Percentiles rank a stretch among this genome's conserved stretches.
Conservation (phyloP, 2,113 vertebrate genomes). For the Ochotona curzoniae region DNA sequence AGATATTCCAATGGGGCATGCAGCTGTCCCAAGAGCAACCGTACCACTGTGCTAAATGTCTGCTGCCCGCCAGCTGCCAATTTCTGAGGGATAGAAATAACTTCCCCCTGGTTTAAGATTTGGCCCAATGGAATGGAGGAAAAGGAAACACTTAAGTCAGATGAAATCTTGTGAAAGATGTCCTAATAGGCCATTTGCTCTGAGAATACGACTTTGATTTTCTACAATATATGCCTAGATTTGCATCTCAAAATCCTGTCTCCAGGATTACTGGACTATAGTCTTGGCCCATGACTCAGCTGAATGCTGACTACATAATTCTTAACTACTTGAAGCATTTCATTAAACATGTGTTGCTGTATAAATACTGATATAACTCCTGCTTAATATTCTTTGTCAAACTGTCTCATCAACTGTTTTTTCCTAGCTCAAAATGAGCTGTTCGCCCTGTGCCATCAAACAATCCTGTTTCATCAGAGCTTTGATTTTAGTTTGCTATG, state of each 20-base stretch:
- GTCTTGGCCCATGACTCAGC: background rate
- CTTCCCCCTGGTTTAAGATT: background rate
- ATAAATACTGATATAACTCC: constrained; percentile 41
- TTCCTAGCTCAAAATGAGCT: constrained; percentile 26
- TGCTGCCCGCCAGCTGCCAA: background rate
- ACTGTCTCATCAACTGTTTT: constrained; percentile 61
- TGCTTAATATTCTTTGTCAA: constrained; percentile 51
- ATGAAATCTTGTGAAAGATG: background rate
- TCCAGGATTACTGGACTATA: background rate
- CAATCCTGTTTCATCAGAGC: constrained; percentile 42
- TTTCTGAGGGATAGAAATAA: constrained; percentile 13
- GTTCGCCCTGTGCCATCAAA: constrained; percentile 25
- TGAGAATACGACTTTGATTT: constrained; percentile 63
- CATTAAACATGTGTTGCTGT: constrained; percentile 29
- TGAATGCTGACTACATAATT: background rate
- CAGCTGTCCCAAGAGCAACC: no score
- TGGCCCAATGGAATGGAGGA: background rate
- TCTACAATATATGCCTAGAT: background rate
- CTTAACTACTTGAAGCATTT: background rate
- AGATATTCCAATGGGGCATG: no score
- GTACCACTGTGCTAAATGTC: no score
- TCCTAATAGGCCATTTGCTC: constrained; percentile 6
- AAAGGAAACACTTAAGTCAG: constrained; percentile 12
- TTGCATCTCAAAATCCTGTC: constrained; percentile 64
- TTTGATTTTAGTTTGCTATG: constrained; percentile 59